Conservation (phyloP, 2,888 invertebrate species). For the Erebia epiphron region DNA sequence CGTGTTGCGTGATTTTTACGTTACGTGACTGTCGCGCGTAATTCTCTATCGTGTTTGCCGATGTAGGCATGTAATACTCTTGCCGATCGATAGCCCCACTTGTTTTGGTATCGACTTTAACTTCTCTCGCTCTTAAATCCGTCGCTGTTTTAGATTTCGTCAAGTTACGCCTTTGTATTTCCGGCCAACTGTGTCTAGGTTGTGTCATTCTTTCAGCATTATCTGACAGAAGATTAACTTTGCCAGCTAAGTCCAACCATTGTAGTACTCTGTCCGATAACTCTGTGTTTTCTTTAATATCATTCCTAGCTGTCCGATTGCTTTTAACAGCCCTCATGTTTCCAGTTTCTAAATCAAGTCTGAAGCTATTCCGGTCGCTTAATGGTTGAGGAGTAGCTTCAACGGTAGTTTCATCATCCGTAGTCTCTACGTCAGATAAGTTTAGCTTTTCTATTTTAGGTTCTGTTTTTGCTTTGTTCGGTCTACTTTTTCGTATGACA, state of each 20-base stretch:
- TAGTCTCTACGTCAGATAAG: constrained; percentile 61
- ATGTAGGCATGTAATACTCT: constrained; percentile 72
- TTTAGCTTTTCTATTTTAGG: constrained; percentile 61
- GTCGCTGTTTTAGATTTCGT: constrained; percentile 67
- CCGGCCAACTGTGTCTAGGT: constrained; percentile 74
- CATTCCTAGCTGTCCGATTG: constrained; percentile 66
- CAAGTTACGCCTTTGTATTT: constrained; percentile 63
- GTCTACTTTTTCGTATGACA: constrained; percentile 60
- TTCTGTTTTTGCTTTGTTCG: constrained; percentile 48
- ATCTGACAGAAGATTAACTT: constrained; percentile 72
- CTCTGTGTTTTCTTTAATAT: constrained; percentile 66
- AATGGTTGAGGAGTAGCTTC: constrained; percentile 60
- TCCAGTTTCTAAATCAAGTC: constrained; percentile 45
- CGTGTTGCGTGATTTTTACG: constrained; percentile 65
- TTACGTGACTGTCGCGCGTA: constrained; percentile 80
- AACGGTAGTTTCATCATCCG: constrained; percentile 60
- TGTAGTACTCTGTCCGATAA: constrained; percentile 88
- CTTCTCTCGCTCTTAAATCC: constrained; percentile 61
- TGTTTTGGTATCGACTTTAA: constrained; percentile 62
- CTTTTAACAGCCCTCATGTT: constrained; percentile 66
- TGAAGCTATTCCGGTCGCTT: constrained; percentile 53
- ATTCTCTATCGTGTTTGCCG: constrained; percentile 76
- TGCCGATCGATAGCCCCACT: constrained; percentile 70
- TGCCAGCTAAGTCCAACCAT: constrained; percentile 90
- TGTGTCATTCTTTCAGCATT: constrained; percentile 65